Evolutionary conservation across 2,113 vertebrate species (phyloP).

Genomic region (Mandrillus leucophaeus): DNA sequence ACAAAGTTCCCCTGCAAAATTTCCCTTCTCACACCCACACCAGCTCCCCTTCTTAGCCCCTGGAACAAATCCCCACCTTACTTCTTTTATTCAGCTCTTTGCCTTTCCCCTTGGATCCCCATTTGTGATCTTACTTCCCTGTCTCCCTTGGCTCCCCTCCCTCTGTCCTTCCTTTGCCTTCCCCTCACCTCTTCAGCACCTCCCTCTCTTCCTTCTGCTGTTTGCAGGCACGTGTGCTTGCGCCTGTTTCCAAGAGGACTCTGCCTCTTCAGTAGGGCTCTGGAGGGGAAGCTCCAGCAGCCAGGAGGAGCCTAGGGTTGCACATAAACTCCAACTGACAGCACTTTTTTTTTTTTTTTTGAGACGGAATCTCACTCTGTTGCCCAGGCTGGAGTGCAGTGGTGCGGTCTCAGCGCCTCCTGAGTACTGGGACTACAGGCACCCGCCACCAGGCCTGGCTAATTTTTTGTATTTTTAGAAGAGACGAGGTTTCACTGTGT

Average conservation of each 20-base stretch:
- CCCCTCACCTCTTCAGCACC: background rate
- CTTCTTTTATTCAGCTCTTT: background rate
- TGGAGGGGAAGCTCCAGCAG: background rate
- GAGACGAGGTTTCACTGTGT: too few species aligned
- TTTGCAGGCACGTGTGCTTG: background rate
- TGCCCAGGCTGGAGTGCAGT: too few species aligned
- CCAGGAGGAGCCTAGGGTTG: background rate
- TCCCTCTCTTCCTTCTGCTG: background rate
- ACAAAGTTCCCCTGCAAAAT: background rate
- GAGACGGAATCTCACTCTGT: too few species aligned
- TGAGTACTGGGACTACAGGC: too few species aligned
- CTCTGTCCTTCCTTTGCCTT: background rate
- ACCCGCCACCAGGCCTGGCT: too few species aligned
- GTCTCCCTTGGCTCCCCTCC: background rate
- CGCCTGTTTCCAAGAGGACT: background rate
- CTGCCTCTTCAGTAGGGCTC: background rate
- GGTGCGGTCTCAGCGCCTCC: too few species aligned
- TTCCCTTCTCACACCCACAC: background rate
- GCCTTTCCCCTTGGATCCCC: background rate
- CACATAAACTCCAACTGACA: conserved; percentile 20
- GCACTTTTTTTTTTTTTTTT: too few species aligned
- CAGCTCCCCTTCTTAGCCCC: background rate
- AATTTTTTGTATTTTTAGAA: too few species aligned
- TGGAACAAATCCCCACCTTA: background rate
- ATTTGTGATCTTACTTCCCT: background rate